Evolutionary conservation across 1,140 invertebrate species (phyloP).

Genomic region (Spodoptera frugiperda): DNA sequence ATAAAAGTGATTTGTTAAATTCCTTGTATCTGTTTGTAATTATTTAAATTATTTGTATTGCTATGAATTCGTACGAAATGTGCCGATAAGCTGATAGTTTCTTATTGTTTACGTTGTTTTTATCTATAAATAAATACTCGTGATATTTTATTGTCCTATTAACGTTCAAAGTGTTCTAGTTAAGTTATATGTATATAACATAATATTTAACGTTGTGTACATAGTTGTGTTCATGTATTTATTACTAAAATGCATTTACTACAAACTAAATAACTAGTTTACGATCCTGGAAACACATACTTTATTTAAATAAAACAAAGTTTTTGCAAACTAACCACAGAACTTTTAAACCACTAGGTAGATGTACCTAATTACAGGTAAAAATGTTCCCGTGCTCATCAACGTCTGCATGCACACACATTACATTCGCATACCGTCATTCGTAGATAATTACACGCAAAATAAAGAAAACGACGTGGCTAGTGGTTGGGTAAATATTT

Average conservation of each 20-base stretch:
- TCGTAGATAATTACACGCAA: not conserved
- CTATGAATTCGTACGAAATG: conserved; percentile 3
- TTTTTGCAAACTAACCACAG: too few species aligned
- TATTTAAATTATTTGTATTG: not conserved
- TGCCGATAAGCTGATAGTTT: not conserved
- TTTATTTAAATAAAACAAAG: too few species aligned
- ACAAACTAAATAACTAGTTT: too few species aligned
- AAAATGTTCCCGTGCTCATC: too few species aligned
- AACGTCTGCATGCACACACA: not conserved
- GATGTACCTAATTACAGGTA: not conserved
- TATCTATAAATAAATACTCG: not conserved
- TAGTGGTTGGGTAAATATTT: not conserved
- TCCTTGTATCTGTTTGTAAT: not conserved
- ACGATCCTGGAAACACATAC: too few species aligned
- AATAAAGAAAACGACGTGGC: not conserved
- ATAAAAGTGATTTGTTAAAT: not conserved
- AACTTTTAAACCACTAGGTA: too few species aligned
- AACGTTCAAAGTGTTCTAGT: too few species aligned
- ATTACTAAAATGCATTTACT: too few species aligned
- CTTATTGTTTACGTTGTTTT: not conserved
- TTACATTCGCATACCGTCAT: not conserved
- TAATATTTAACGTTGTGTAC: too few species aligned
- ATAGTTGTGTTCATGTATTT: too few species aligned
- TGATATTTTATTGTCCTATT: too few species aligned
- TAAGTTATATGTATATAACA: too few species aligned